Base-by-base conservation (phyloP, 2,113 vertebrate species). In the Parotia lawesii region DNA sequence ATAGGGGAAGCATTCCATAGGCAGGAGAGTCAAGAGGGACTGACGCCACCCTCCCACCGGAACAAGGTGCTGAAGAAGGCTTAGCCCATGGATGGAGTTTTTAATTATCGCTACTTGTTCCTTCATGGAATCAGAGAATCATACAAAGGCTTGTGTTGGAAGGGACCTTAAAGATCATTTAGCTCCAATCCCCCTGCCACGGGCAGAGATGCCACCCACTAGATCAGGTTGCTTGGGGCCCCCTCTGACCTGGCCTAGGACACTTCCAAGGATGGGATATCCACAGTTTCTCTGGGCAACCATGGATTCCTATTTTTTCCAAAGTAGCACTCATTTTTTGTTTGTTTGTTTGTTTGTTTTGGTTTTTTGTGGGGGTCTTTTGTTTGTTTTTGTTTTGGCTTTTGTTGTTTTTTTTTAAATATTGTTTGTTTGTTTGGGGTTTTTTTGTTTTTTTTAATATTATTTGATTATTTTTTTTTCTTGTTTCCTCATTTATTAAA, bases 171-270 rank as follows among this genome's bases (percentile, higher is more conserved):
- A 47, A 29, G 20, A 10, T 47, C 24, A 15, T 29, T 2, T 8
- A 18, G 28, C 4, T 53, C 20, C 9, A 54, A 40, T 40, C 12
- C 2, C 11, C 11, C 54, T 40, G 54, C 6, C n/a, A n/a, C 0
- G 0, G 7, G 6, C 58, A 51, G 29, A 29, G 40, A 29, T 74
- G 45, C 20, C 24, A 45, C 21, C 4, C 16, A 31, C 24, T 35
- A 31, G n/a, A 25, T 47, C 28, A 40, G 24, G n/a, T 60, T 40
- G 3, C 28, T 8, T 45, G 62, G n/a, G n/a, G 1, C 6, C 8
- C 19, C 20, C 25, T 53, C 20, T 45, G 38, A n/a, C 23, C 12
- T 67, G 4, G 0, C 24, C 13, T 74, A 29, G 19, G 51, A 28
- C 10, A 51, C 5, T 44, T 66, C 44, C 37, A 58, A 23, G 23